phyloP scores from a whole-genome alignment of 2,113 vertebrate genomes.

The Zootoca vivipara region DNA sequence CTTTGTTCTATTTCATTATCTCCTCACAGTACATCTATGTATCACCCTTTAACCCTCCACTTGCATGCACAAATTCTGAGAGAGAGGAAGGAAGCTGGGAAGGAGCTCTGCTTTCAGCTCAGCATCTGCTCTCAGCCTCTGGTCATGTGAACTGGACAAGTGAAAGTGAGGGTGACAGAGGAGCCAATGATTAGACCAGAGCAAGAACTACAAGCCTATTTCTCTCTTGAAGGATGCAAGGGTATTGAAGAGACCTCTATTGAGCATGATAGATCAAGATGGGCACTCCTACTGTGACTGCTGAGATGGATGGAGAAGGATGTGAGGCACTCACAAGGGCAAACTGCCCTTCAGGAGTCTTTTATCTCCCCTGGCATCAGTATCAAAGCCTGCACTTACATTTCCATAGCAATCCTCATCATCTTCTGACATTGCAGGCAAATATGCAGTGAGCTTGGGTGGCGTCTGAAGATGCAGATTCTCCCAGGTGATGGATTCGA shows the following conservation, averaged over 20 bases:
- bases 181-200: no score
- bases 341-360: not conserved
- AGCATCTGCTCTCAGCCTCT: no score
- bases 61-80: not conserved
- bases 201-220: no score
- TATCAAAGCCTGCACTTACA: slow-evolving; percentile 73
- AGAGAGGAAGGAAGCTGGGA: not conserved
- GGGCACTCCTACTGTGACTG: not conserved
- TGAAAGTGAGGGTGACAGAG: no score
- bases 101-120: not conserved
- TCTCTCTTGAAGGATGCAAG: not conserved
- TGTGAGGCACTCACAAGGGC: not conserved
- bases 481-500: slow-evolving; percentile 91
- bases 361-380: not conserved
- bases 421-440: slow-evolving; percentile 98
- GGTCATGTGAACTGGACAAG: no score
- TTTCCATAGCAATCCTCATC: slow-evolving; percentile 99
- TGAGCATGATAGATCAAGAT: not conserved
- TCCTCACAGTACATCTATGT: no score
- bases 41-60: no score
- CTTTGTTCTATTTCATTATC: no score
- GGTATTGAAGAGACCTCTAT: not conserved
- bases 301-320: no score
- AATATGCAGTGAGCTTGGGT: slow-evolving; percentile 94
- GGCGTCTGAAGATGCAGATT: slow-evolving; percentile 92